Evolutionary conservation across 2,888 invertebrate species (phyloP).

Genomic region (Archaeoteleia sp.): DNA sequence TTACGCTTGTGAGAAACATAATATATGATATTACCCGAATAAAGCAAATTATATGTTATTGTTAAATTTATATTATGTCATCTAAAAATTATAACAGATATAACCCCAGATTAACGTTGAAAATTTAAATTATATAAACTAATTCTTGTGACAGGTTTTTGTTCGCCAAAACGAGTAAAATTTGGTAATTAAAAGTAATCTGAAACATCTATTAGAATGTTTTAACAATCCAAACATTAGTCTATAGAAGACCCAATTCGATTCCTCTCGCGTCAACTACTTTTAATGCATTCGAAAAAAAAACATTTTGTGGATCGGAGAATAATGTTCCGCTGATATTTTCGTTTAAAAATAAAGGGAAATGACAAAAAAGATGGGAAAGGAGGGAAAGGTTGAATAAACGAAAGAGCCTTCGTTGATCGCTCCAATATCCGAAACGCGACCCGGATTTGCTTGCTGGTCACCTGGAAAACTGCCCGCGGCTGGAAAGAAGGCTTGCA

Average conservation of each 20-base stretch:
- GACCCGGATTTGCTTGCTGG: constrained; percentile 41
- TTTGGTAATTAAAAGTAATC: too few relatives aligned
- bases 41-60: too few relatives aligned
- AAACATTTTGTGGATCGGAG: not conserved
- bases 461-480: constrained; percentile 43
- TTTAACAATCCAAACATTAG: not conserved
- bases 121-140: too few relatives aligned
- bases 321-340: constrained; percentile 20
- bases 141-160: too few relatives aligned
- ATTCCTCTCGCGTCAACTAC: constrained; percentile 4
- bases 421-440: constrained; percentile 43
- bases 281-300: constrained; percentile 20
- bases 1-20: too few relatives aligned
- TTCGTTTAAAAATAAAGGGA: constrained; percentile 17
- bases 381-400: constrained; percentile 25
- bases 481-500: constrained; percentile 28
- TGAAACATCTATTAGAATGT: too few relatives aligned
- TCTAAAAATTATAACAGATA: too few relatives aligned
- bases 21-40: too few relatives aligned
- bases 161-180: too few relatives aligned
- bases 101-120: too few relatives aligned
- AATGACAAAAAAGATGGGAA: constrained; percentile 11
- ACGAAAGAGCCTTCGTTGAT: constrained; percentile 36
- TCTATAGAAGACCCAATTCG: not conserved
- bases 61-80: too few relatives aligned